Base-by-base conservation (phyloP, 2,797 vertebrate species). In the Trematomus bernacchii region DNA sequence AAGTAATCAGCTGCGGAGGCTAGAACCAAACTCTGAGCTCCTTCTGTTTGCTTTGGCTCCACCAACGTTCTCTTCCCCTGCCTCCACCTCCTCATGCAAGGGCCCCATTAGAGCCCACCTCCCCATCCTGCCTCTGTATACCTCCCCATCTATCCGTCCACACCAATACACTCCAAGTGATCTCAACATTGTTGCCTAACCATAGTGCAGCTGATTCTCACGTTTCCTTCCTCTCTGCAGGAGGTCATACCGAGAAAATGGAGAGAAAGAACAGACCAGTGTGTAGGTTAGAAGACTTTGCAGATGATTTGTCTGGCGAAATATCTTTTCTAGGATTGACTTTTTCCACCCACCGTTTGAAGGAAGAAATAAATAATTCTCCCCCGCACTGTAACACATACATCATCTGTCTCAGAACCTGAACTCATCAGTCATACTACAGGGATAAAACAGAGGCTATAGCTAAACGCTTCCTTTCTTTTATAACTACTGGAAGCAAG, bases 1-100 rank as follows among this genome's bases (percentile, higher is more conserved):
- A 94, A 91, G 92, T 91, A 90, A 94, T 95, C 90, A 88, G 73
- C 30, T 30, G 82, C 60, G 53, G 23, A 76, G 71, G 68, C 64
- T 91, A 92, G 87, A 95, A 91, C 93, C 88, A 91, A 79, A 90
- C 86, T 92, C 92, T 5, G 59, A 91, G 87, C 92, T 90, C 89
- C 91, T 80, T 82, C 76, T 95, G 93, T 96, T 96, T 96, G 91
- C 88, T 94, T 96, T 96, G 96, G 95, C 95, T 68, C 64, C 57
- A 50, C 70, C 88, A 89, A 91, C 84, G 76, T 85, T 82, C 53
- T 85, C 58, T 11, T 50, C 55, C 68, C 50, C 6, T 6, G 7
- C 52, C 40, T 23, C 72, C 76, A 51, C 55, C 71, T 65, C 61
- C 54, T 60, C 47, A 73, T 59, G 57, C 65, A 48, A 82, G 58